phyloP scores from a whole-genome alignment of 2,113 vertebrate genomes.

The Hippocampus comes region DNA sequence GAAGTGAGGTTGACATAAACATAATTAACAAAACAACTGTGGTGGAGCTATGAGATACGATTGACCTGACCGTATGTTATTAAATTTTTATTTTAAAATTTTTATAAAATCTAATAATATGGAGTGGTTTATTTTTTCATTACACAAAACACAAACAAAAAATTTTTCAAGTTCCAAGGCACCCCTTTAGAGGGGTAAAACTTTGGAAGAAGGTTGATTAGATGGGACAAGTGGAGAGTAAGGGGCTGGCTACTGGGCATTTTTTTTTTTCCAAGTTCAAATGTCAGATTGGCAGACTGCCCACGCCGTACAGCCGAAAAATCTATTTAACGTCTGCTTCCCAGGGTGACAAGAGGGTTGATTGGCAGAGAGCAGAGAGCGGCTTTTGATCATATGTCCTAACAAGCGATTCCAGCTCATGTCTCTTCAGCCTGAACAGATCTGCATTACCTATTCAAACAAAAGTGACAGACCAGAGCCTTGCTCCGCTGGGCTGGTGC shows the following conservation, averaged over 20 bases:
- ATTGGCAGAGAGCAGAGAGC: conserved; percentile 93
- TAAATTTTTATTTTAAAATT: not conserved
- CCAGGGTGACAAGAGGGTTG: conserved; percentile 89
- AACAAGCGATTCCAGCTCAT: conserved; percentile 97
- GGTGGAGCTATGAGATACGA: not conserved
- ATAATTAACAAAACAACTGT: not conserved
- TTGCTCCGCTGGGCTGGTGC: conserved; percentile 81
- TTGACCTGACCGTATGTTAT: not conserved
- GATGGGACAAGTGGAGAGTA: conserved; percentile 62
- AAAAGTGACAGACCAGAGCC: conserved; percentile 91
- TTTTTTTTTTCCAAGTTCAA: conserved; percentile 81
- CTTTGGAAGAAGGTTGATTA: conserved; percentile 30
- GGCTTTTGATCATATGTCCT: conserved; percentile 97
- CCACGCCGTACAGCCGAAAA: conserved; percentile 79
- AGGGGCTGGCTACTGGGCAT: conserved; percentile 68
- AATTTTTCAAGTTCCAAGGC: not conserved
- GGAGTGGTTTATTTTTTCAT: not conserved
- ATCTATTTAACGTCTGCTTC: conserved; percentile 94
- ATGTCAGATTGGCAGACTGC: conserved; percentile 89
- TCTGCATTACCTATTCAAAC: conserved; percentile 97
- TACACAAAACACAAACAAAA: too few relatives aligned
- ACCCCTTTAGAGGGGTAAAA: conserved; percentile 3
- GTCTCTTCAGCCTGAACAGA: conserved; percentile 88
- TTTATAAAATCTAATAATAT: not conserved
- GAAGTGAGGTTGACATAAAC: conserved; percentile 10